phyloP scores from a whole-genome alignment of 2,797 vertebrate species.

The Coilia nasus region DNA sequence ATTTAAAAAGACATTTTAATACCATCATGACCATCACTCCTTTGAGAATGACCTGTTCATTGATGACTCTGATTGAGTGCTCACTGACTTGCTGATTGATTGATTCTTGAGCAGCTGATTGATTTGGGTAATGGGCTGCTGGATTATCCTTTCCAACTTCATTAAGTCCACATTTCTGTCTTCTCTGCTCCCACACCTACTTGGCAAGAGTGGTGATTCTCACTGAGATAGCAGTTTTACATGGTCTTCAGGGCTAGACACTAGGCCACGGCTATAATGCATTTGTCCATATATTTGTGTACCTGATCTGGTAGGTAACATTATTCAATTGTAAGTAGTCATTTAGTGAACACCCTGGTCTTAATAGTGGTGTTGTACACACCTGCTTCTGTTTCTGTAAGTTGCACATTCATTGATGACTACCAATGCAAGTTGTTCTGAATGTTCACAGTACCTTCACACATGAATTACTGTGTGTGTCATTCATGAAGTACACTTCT shows the following conservation, averaged over 20 bases:
- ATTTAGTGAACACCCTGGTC: background rate
- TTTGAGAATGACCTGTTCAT: background rate
- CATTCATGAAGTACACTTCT: too few relatives aligned
- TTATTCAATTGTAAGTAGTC: background rate
- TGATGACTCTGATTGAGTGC: background rate
- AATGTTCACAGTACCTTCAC: too few relatives aligned
- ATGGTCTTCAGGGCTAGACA: too few relatives aligned
- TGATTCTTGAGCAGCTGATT: conserved; percentile 8
- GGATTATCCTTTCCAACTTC: conserved; percentile 8
- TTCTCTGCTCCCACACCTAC: background rate
- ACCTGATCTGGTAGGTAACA: background rate
- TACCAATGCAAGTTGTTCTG: too few relatives aligned
- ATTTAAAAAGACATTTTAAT: background rate
- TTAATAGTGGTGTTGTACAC: too few relatives aligned
- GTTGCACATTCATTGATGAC: too few relatives aligned
- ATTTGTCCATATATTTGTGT: too few relatives aligned
- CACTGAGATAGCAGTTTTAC: too few relatives aligned
- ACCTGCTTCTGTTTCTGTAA: background rate
- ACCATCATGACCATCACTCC: background rate
- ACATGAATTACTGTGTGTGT: too few relatives aligned
- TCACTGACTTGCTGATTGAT: background rate
- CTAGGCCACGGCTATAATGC: too few relatives aligned
- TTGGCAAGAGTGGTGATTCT: too few relatives aligned
- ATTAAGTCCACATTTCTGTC: conserved; percentile 10
- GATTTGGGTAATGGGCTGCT: background rate